Evolutionary conservation across 2,888 invertebrate genomes (phyloP).

Genomic region (Lithophane socia): DNA sequence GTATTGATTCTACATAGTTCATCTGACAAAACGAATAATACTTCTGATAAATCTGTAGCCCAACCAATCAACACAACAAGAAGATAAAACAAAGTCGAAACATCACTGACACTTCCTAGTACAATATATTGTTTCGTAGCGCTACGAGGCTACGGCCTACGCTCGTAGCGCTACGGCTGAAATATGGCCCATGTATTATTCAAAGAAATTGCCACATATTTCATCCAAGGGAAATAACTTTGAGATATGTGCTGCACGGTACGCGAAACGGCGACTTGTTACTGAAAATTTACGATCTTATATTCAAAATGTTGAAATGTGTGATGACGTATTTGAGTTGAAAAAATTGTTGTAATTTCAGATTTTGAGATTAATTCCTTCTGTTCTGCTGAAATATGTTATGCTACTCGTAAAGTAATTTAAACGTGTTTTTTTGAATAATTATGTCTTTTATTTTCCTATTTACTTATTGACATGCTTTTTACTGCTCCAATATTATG

Average conservation of each 20-base stretch:
- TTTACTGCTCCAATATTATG: not conserved
- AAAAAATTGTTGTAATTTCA: constrained; percentile 47
- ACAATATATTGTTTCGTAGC: constrained; percentile 65
- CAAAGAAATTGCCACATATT: constrained; percentile 92
- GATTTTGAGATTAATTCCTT: constrained; percentile 46
- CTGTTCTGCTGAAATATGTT: constrained; percentile 25
- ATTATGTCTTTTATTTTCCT: not conserved
- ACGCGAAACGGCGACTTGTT: constrained; percentile 71
- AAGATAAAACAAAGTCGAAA: constrained; percentile 74
- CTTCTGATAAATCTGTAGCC: constrained; percentile 40
- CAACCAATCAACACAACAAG: constrained; percentile 63
- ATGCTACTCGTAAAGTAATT: not conserved
- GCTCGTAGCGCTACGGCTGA: constrained; percentile 82
- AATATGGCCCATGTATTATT: constrained; percentile 92
- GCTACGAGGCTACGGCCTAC: constrained; percentile 76
- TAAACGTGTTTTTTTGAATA: not conserved
- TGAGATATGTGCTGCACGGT: constrained; percentile 82
- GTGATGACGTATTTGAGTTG: constrained; percentile 59
- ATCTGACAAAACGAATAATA: constrained; percentile 17
- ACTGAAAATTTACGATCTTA: constrained; percentile 63
- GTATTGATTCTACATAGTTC: not conserved
- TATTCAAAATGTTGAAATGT: constrained; percentile 60
- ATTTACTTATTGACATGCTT: not conserved
- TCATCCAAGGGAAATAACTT: constrained; percentile 90
- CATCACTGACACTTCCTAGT: constrained; percentile 74